Conservation (phyloP, 2,797 vertebrate genomes). For the Sebastes nivosus region DNA sequence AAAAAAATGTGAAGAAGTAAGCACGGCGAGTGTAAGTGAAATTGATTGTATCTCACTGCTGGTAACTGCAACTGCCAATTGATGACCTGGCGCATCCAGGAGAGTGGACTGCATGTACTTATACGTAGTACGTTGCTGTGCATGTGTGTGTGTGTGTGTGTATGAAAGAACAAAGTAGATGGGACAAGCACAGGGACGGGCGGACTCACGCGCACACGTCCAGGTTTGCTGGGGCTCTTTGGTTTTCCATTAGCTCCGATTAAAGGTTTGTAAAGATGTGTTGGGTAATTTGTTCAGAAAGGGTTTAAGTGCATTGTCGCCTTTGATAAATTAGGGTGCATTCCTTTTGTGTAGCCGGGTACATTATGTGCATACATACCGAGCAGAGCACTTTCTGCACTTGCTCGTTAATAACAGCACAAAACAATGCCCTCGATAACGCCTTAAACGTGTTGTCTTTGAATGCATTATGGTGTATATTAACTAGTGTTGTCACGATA, state of each 20-base stretch:
- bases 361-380: slow-evolving; percentile 47
- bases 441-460: background rate
- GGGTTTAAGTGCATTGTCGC: slow-evolving; percentile 61
- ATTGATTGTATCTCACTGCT: slow-evolving; percentile 77
- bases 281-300: slow-evolving; percentile 61
- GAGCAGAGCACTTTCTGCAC: slow-evolving; percentile 4
- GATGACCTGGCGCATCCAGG: slow-evolving; percentile 50
- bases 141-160: background rate
- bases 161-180: background rate
- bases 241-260: slow-evolving; percentile 55
- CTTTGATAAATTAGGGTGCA: slow-evolving; percentile 62
- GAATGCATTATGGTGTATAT: background rate
- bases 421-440: background rate
- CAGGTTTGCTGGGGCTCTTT: slow-evolving; percentile 16
- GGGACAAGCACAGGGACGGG: background rate
- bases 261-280: slow-evolving; percentile 64
- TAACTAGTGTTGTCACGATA: background rate
- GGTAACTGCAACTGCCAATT: slow-evolving; percentile 71
- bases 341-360: slow-evolving; percentile 46
- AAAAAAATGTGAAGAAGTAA: slow-evolving; percentile 65
- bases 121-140: slow-evolving; percentile 12
- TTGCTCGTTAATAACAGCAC: slow-evolving; percentile 33
- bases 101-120: background rate
- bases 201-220: background rate
- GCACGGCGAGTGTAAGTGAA: slow-evolving; percentile 74